A percentile compares a stretch with the other conserved stretches of the same genome.
phyloP scores from a whole-genome alignment of 2,888 invertebrate genomes.

The Lasioglossum vierecki region DNA sequence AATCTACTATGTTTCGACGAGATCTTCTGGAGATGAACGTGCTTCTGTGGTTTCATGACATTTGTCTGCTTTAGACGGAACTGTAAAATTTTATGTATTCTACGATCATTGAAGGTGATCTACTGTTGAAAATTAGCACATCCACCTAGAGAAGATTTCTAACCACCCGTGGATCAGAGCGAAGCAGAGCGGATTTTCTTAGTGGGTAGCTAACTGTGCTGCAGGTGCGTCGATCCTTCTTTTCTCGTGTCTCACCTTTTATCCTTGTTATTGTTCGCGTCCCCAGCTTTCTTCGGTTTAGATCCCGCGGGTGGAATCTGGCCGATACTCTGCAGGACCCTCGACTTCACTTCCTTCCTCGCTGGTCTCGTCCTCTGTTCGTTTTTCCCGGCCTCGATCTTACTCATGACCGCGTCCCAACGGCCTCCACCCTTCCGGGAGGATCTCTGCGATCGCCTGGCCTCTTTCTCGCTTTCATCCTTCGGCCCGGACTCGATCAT shows the following conservation, averaged over 20 bases:
- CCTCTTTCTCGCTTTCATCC: constrained; percentile 86
- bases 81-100: not conserved
- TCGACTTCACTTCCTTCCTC: constrained; percentile 94
- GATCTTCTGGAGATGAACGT: not conserved
- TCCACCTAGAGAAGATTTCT: not conserved
- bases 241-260: constrained; percentile 73
- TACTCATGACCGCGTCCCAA: constrained; percentile 94
- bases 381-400: constrained; percentile 89
- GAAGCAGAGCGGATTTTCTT: too few species aligned
- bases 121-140: not conserved
- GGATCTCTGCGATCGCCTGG: constrained; percentile 85
- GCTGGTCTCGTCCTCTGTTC: constrained; percentile 90
- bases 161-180: too few species aligned
- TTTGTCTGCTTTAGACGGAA: too few species aligned
- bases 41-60: not conserved
- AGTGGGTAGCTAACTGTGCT: not conserved
- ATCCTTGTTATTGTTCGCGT: constrained; percentile 77
- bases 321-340: constrained; percentile 85
- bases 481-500: constrained; percentile 87
- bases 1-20: not conserved
- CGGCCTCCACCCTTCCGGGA: constrained; percentile 88
- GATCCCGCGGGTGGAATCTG: constrained; percentile 73
- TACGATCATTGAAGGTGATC: not conserved
- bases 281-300: constrained; percentile 72
- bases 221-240: not conserved